Percentiles rank a stretch among this genome's conserved stretches.
phyloP scores from a whole-genome alignment of 1,140 invertebrate genomes.

The Zeugodacus cucurbitae region DNA sequence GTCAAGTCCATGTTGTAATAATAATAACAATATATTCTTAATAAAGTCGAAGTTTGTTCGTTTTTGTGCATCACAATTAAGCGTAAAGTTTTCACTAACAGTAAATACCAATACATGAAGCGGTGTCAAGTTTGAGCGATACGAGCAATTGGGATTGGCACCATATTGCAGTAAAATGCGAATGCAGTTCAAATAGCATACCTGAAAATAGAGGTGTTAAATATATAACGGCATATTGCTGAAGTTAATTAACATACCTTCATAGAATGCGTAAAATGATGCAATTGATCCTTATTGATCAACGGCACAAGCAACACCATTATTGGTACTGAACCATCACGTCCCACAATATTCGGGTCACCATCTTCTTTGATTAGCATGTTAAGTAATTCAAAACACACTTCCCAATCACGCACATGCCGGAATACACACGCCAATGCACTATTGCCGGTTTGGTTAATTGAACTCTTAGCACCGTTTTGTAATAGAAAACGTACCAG shows the following conservation, averaged over 20 bases:
- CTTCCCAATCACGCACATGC: conserved; percentile 82
- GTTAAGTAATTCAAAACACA: conserved; percentile 77
- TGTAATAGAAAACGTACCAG: conserved; percentile 73
- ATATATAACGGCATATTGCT: not conserved
- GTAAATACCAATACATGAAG: conserved; percentile 80
- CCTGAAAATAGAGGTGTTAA: conserved; percentile 65
- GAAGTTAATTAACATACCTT: conserved; percentile 67
- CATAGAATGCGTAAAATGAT: conserved; percentile 80
- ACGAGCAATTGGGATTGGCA: conserved; percentile 80
- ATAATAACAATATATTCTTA: conserved; percentile 74
- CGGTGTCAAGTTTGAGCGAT: conserved; percentile 76
- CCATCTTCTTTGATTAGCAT: conserved; percentile 78
- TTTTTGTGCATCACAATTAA: conserved; percentile 74
- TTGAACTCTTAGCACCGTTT: conserved; percentile 75
- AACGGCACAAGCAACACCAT: conserved; percentile 80
- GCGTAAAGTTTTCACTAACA: conserved; percentile 78
- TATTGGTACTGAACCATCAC: conserved; percentile 78
- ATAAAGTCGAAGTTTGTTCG: conserved; percentile 74
- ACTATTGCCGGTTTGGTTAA: conserved; percentile 78
- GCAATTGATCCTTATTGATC: conserved; percentile 80
- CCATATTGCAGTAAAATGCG: conserved; percentile 76
- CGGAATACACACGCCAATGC: conserved; percentile 77
- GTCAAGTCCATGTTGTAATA: conserved; percentile 77
- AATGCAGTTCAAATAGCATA: conserved; percentile 80
- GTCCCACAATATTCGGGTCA: conserved; percentile 76